Conservation (phyloP, 64 coral and sea anemone species). For the Dendronephthya gigantea region DNA sequence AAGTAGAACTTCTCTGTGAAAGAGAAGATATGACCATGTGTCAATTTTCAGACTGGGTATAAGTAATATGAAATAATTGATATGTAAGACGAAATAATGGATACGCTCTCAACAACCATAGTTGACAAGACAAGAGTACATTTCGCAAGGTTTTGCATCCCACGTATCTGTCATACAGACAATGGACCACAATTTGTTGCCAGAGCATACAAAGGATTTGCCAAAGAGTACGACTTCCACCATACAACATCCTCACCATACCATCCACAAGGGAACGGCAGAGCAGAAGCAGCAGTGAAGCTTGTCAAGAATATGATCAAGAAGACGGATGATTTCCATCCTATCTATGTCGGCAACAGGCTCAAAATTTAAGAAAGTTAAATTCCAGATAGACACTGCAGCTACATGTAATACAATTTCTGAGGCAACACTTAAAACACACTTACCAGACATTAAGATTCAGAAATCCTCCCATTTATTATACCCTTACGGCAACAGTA, state of each 20-base stretch:
- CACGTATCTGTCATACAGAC: constrained; percentile 33
- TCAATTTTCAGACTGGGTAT: constrained; percentile 42
- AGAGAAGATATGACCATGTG: constrained; percentile 27
- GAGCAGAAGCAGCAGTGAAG: constrained; percentile 40
- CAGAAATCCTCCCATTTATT: constrained; percentile 27
- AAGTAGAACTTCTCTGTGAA: constrained; percentile 39
- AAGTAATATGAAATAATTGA: too few species aligned
- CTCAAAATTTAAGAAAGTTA: constrained; percentile 13
- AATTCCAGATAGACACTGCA: constrained; percentile 53
- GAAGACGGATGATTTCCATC: constrained; percentile 36
- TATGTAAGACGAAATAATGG: constrained; percentile 25
- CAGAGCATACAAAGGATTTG: constrained; percentile 18
- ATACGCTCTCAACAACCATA: constrained; percentile 11
- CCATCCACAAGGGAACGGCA: constrained; percentile 36
- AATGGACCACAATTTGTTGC: constrained; percentile 35
- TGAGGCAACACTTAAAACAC: neutral
- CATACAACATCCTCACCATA: constrained; percentile 39
- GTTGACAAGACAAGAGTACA: constrained; percentile 34
- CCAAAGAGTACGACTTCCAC: neutral
- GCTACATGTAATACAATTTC: constrained; percentile 44
- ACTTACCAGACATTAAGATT: constrained; percentile 16
- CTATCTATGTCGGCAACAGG: constrained; percentile 37
- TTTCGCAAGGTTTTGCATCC: constrained; percentile 29
- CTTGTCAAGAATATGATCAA: constrained; percentile 27
- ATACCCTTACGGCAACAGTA: constrained; percentile 50